phyloP scores from a whole-genome alignment of 2,113 vertebrate species.

The Oxygymnocypris stewartii region DNA sequence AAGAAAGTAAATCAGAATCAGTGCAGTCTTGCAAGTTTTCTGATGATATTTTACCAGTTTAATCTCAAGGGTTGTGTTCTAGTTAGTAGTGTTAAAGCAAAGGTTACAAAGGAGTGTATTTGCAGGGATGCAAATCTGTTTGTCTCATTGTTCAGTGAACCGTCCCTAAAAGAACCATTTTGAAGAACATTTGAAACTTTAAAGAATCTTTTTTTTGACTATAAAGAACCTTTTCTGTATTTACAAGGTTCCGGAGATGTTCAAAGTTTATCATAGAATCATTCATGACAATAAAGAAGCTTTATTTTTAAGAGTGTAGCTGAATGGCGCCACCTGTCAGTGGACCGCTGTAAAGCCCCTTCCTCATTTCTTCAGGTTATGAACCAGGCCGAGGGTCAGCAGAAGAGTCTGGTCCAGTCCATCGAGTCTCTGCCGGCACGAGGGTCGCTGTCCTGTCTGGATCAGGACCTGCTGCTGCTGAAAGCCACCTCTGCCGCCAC shows the following conservation, averaged over 20 bases:
- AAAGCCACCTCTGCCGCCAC: constrained; percentile 98
- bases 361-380: constrained; percentile 78
- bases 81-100: not conserved
- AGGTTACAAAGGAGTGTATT: too few species aligned
- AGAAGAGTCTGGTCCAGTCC: constrained; percentile 91
- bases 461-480: constrained; percentile 95
- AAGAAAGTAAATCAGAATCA: not conserved
- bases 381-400: constrained; percentile 90
- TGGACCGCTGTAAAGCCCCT: not conserved
- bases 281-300: too few species aligned
- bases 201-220: too few species aligned
- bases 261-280: too few species aligned
- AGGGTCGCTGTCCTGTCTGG: constrained; percentile 91
- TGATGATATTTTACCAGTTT: not conserved
- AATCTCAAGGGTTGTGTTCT: not conserved
- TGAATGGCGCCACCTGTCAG: not conserved
- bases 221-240: too few species aligned
- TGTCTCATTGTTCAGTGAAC: too few species aligned
- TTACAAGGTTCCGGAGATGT: too few species aligned
- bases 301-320: too few species aligned
- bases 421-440: constrained; percentile 90
- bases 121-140: too few species aligned
- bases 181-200: too few species aligned
- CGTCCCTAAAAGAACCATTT: too few species aligned
- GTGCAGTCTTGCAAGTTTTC: not conserved